Conservation (phyloP, 2,113 vertebrate species). For the Blennius ocellaris region DNA sequence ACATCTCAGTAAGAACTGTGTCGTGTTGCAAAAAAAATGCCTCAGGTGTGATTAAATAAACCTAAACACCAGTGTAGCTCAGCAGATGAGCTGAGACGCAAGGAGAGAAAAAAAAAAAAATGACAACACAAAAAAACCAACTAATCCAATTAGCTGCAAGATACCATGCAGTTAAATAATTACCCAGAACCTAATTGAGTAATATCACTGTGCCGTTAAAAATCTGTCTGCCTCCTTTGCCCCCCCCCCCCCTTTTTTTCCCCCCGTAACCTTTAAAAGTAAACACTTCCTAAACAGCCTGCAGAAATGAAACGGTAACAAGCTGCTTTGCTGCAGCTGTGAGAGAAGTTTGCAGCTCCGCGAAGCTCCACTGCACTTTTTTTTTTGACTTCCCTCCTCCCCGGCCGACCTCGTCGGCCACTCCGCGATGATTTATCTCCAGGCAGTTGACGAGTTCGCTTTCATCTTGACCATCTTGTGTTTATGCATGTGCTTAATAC, state of each 20-base stretch:
- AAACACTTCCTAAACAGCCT: conserved; percentile 60
- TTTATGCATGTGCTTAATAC: conserved; percentile 25
- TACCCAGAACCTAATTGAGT: conserved; percentile 63
- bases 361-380: conserved; percentile 45
- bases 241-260: no score
- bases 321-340: conserved; percentile 34
- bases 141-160: conserved; percentile 68
- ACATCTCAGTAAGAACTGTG: conserved; percentile 38
- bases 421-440: conserved; percentile 34
- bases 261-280: conserved; percentile 60
- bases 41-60: conserved; percentile 59
- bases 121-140: conserved; percentile 57
- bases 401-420: neutral
- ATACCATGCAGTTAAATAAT: conserved; percentile 72
- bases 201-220: conserved; percentile 52
- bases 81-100: conserved; percentile 45
- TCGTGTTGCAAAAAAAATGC: conserved; percentile 29
- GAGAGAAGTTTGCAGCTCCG: conserved; percentile 29
- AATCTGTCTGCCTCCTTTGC: conserved; percentile 23
- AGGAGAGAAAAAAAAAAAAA: conserved; percentile 39
- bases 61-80: conserved; percentile 33
- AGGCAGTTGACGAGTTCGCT: conserved; percentile 49
- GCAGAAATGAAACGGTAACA: conserved; percentile 40
- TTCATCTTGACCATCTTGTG: conserved; percentile 30
- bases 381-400: conserved; percentile 47